Conservation (phyloP, 2,797 vertebrate genomes). For the Dendrocincla fuliginosa region DNA sequence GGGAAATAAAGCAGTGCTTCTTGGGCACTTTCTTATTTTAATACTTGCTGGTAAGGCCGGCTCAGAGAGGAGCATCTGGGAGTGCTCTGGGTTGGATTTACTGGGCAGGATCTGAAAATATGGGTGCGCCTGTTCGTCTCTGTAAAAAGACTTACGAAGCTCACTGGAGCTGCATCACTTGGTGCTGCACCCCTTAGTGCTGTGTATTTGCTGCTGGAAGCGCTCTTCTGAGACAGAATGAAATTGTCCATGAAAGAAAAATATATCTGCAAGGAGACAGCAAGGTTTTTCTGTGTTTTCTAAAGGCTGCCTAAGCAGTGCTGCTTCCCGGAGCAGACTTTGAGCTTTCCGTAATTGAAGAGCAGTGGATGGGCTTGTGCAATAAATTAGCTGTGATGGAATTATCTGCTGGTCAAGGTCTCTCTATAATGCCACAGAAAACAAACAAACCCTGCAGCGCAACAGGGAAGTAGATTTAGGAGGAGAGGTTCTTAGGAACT, state of each 20-base stretch:
- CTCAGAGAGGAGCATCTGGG: neutral
- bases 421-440: slow-evolving; percentile 8
- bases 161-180: neutral
- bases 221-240: neutral
- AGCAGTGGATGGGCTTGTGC: neutral
- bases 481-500: neutral
- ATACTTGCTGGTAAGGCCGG: neutral
- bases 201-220: rapidly evolving
- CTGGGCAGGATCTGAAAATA: neutral
- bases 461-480: neutral
- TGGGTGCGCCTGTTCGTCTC: neutral
- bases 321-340: neutral
- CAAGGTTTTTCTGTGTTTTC: neutral
- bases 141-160: neutral
- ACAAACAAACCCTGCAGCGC: neutral
- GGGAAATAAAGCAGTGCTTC: neutral
- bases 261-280: neutral
- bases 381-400: neutral
- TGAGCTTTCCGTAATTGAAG: neutral
- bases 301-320: neutral
- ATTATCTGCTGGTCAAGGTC: slow-evolving; percentile 34
- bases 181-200: neutral
- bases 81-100: rapidly evolving
- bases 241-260: neutral
- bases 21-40: neutral